phyloP scores from a whole-genome alignment of 2,113 vertebrate species.

The Neopipo cinnamomea region DNA sequence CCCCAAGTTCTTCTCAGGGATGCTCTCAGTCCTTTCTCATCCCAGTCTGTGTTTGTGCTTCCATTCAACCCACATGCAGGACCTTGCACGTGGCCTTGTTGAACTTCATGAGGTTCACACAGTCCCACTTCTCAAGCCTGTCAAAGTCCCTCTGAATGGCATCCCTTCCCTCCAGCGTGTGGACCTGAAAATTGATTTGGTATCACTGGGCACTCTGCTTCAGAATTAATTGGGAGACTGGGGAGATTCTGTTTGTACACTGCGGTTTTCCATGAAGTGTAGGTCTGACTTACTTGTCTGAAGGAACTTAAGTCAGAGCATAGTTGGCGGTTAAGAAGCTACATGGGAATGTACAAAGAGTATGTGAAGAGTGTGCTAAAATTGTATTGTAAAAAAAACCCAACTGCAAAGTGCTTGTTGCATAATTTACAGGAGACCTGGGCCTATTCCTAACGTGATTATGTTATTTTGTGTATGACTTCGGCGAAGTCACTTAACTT shows the following conservation, averaged over 20 bases:
- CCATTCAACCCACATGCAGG: neutral
- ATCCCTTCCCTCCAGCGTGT: neutral
- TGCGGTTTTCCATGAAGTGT: neutral
- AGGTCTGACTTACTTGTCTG: neutral
- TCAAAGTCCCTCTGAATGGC: neutral
- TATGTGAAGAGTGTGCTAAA: neutral
- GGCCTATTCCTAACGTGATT: accelerated
- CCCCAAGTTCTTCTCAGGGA: neutral
- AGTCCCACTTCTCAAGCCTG: neutral
- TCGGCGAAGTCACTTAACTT: neutral
- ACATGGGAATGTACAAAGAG: neutral
- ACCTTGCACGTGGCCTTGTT: neutral
- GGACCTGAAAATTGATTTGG: neutral
- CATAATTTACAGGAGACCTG: neutral
- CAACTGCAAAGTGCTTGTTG: neutral
- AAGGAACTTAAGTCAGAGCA: neutral
- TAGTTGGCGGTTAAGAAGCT: neutral
- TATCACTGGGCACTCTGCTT: neutral
- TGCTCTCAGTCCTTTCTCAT: neutral
- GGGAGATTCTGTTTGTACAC: neutral
- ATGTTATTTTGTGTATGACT: neutral
- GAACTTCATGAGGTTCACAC: neutral
- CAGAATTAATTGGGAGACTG: neutral
- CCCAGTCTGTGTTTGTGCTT: neutral
- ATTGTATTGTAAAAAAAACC: neutral